These are phyloP conservation scores for Falco rusticolus DNA, from an alignment of 2,797 vertebrate genomes.

Conservation along the genomic window DNA sequence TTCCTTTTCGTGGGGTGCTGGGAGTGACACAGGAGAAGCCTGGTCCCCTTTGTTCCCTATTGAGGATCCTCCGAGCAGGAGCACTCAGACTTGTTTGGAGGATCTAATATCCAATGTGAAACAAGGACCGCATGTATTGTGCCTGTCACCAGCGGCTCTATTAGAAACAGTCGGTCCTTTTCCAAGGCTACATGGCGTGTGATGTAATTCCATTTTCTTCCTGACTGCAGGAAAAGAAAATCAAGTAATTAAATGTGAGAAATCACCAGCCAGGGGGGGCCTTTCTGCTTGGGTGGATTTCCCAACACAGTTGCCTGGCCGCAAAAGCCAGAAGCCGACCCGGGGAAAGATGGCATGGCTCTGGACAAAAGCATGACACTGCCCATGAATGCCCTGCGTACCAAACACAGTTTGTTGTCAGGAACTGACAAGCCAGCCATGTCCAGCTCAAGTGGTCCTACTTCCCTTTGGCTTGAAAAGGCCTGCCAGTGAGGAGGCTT, in stretches of 20 bases:
- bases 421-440: constrained; percentile 91
- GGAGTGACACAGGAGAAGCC: constrained; percentile 81
- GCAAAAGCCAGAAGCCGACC: constrained; percentile 75
- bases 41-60: constrained; percentile 84
- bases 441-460: constrained; percentile 86
- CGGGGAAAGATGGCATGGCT: constrained; percentile 75
- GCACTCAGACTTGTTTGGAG: constrained; percentile 80
- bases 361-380: constrained; percentile 85
- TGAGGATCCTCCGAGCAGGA: constrained; percentile 80
- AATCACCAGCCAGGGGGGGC: constrained; percentile 79
- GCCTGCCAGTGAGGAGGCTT: constrained; percentile 67
- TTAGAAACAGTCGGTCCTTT: constrained; percentile 84
- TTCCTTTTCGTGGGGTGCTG: constrained; percentile 79
- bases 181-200: constrained; percentile 82
- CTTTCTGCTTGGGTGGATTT: constrained; percentile 90
- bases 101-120: constrained; percentile 85
- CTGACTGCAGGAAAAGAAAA: constrained; percentile 86
- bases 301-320: constrained; percentile 84
- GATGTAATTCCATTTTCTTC: constrained; percentile 88
- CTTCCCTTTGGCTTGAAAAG: constrained; percentile 85
- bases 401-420: constrained; percentile 91
- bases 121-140: constrained; percentile 84
- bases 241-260: constrained; percentile 98
- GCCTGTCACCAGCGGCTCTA: constrained; percentile 83
- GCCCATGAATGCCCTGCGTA: constrained; percentile 86